Evolutionary conservation across 2,888 invertebrate species (phyloP), one percentile per base, ranked within the genome.

Genomic region (Microchrysa polita): DNA sequence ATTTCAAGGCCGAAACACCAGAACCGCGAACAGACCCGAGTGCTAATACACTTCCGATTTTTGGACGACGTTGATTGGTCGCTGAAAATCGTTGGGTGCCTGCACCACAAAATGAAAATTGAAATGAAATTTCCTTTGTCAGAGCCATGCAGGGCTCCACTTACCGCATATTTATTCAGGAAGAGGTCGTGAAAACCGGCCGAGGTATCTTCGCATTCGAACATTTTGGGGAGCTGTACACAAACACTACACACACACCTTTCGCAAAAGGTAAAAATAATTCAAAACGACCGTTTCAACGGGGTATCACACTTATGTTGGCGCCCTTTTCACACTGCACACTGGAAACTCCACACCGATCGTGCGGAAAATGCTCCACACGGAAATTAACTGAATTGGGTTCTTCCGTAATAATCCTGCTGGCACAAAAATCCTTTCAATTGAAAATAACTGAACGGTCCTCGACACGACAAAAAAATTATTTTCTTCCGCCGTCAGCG

Each of bases 141-240:
- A 34, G 27, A 2, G 23, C 16, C 14, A 52, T 10, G 1, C 52
- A 9, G 16, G 10, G 14, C 12, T 10, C 20, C 34, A 90, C 91
- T 90, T 86, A 91, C 91, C 87, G 88, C 88, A 88, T 89, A 88
- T 87, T 89, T 90, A 87, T 87, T 87, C 79, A 86, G 82, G 85
- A 88, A 88, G 85, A 88, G 88, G 87, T 90, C 88, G 86, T 88
- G 88, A 86, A 88, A 90, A 87, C 90, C 87, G 83, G 87, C 84
- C 80, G 88, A 88, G 87, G 88, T 90, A 87, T 89, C 90, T 88
- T 88, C 88, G 86, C 91, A 87, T 88, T 91, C 89, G 86, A 88
- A 89, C 89, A 89, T 90, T 86, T 87, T 80, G 73, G 10, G 73
- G 10, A 2, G 40, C 1, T 40, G 63, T 16, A 40, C 23, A 16